phyloP scores from a whole-genome alignment of 2,888 invertebrate species.

The Empis stercorea region DNA sequence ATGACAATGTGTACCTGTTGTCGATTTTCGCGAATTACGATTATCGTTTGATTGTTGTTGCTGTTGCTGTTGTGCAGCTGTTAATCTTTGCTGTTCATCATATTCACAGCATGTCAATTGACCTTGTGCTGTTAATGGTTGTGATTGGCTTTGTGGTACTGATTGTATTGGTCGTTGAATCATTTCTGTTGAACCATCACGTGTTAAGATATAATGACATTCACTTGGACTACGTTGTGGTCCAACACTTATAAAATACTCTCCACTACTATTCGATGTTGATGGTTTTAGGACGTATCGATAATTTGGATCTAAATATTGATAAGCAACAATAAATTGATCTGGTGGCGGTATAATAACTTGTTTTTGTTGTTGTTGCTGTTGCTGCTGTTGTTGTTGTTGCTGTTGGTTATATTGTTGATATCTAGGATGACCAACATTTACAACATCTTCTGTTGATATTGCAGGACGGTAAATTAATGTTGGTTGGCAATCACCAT shows the following conservation, averaged over 20 bases:
- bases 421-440: conserved; percentile 15
- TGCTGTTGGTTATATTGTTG: conserved; percentile 10
- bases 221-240: conserved; percentile 48
- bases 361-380: conserved; percentile 31
- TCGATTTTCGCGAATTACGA: conserved; percentile 19
- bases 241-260: conserved; percentile 58
- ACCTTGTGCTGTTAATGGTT: conserved; percentile 14
- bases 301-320: conserved; percentile 59
- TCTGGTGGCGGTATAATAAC: conserved; percentile 38
- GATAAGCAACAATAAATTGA: conserved; percentile 45
- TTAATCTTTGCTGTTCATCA: conserved; percentile 8
- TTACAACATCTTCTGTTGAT: conserved; percentile 66
- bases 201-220: conserved; percentile 56
- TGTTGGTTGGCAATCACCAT: conserved; percentile 27
- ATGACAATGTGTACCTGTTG: conserved; percentile 31
- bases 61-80: conserved; percentile 12
- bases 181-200: conserved; percentile 37
- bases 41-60: conserved; percentile 15
- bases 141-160: conserved; percentile 18
- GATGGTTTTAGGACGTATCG: conserved; percentile 57
- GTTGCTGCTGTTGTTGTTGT: conserved; percentile 17
- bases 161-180: conserved; percentile 9
- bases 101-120: conserved; percentile 18
- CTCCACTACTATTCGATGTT: conserved; percentile 49
- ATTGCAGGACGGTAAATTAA: conserved; percentile 63